phyloP scores from a whole-genome alignment of 2,113 vertebrate genomes.

The Thunnus thynnus region DNA sequence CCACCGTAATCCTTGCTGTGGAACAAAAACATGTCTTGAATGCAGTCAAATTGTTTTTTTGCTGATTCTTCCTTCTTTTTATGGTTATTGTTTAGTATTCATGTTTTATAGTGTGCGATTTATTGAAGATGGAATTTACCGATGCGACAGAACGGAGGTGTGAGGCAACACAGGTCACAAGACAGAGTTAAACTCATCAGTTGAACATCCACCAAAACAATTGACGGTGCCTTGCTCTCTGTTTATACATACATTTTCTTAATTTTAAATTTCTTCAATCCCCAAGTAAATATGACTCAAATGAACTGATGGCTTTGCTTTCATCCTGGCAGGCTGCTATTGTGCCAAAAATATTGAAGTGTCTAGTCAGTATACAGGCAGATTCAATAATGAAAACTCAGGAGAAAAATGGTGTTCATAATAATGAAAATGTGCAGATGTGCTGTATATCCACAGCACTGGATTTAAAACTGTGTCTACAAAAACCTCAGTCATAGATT shows the following conservation, averaged over 20 bases:
- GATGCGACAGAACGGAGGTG: constrained; percentile 4
- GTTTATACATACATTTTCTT: constrained; percentile 17
- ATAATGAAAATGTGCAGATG: constrained; percentile 48
- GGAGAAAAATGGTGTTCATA: constrained; percentile 55
- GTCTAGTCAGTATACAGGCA: constrained; percentile 22
- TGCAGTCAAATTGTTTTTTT: constrained; percentile 58
- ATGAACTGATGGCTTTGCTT: constrained; percentile 39
- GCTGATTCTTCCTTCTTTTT: constrained; percentile 42
- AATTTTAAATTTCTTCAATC: constrained; percentile 3
- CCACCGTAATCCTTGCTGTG: constrained; percentile 56
- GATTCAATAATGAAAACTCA: constrained; percentile 62
- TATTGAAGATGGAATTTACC: constrained; percentile 36
- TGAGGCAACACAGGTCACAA: constrained; percentile 28
- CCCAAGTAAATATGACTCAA: constrained; percentile 30
- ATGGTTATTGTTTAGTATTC: constrained; percentile 58
- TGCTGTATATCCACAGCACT: constrained; percentile 1
- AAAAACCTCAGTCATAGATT: constrained; percentile 35
- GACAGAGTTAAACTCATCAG: constrained; percentile 26
- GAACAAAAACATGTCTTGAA: constrained; percentile 70
- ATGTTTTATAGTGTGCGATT: constrained; percentile 31
- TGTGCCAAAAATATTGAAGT: constrained; percentile 45
- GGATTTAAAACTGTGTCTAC: constrained; percentile 32
- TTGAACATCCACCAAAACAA: neutral
- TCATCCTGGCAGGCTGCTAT: constrained; percentile 11
- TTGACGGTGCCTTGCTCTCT: neutral